phyloP scores from a whole-genome alignment of 2,113 vertebrate species.

The Pterocles orientalis region DNA sequence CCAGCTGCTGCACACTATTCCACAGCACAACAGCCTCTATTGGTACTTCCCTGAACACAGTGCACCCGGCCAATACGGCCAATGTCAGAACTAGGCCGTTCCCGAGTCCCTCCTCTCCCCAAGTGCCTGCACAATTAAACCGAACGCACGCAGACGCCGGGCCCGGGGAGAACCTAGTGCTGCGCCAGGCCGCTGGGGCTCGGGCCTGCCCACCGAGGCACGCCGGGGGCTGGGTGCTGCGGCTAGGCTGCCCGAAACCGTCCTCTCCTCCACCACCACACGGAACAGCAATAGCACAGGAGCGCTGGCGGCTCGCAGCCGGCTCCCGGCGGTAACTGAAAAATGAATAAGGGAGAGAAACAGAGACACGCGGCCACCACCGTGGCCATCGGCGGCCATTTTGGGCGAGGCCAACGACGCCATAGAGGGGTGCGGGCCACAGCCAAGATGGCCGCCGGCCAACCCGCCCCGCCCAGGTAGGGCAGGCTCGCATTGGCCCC shows the following conservation, averaged over 20 bases:
- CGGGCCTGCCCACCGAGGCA: rapidly evolving
- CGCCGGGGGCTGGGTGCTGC: rapidly evolving
- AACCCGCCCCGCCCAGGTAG: not conserved
- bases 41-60: rapidly evolving
- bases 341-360: rapidly evolving
- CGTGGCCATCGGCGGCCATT: not conserved
- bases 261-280: no score
- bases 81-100: no score
- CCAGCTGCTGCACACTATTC: not conserved
- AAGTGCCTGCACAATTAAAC: not conserved
- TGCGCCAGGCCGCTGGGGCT: rapidly evolving
- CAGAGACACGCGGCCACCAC: rapidly evolving
- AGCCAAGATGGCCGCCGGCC: constrained; percentile 6
- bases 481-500: no score
- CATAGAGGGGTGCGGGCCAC: not conserved
- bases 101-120: not conserved
- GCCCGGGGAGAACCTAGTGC: rapidly evolving
- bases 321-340: rapidly evolving
- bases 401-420: not conserved
- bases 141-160: not conserved
- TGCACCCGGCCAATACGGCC: rapidly evolving
- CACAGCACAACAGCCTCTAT: rapidly evolving
- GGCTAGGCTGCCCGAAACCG: rapidly evolving
- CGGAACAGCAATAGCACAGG: not conserved
- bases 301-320: no score